These are phyloP conservation scores for Pterois miles DNA, from an alignment of 2,797 vertebrate species.

Conservation along the genomic window DNA sequence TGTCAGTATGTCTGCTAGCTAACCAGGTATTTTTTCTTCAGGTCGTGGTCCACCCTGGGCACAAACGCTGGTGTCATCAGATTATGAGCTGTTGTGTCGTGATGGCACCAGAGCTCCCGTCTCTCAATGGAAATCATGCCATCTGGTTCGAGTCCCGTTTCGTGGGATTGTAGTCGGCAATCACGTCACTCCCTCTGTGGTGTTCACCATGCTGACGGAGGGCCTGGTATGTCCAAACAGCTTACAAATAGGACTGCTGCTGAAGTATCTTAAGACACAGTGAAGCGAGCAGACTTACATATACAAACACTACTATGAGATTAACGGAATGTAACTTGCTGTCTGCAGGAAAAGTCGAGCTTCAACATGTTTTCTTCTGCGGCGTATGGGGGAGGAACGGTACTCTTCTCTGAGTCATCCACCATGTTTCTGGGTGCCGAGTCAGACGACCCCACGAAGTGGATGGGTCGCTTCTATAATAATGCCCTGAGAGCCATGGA, in stretches of 20 bases:
- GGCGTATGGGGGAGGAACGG: slow-evolving; percentile 75
- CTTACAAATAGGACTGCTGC: not conserved
- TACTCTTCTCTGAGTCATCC: slow-evolving; percentile 90
- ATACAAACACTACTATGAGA: not conserved
- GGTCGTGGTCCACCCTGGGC: slow-evolving; percentile 83
- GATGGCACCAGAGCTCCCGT: slow-evolving; percentile 84
- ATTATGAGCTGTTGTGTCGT: slow-evolving; percentile 90
- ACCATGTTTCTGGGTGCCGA: slow-evolving; percentile 71
- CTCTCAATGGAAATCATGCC: slow-evolving; percentile 84
- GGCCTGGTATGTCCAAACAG: slow-evolving; percentile 84
- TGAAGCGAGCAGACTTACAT: not conserved
- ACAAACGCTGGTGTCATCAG: slow-evolving; percentile 58
- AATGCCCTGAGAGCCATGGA: slow-evolving; percentile 85
- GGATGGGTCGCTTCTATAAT: slow-evolving; percentile 89
- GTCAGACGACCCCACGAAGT: slow-evolving; percentile 83
- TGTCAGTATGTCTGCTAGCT: not conserved
- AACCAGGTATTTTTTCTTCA: slow-evolving; percentile 47
- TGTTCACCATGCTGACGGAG: slow-evolving; percentile 87
- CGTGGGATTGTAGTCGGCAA: slow-evolving; percentile 86
- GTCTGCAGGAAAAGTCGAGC: slow-evolving; percentile 65
- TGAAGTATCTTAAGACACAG: not conserved
- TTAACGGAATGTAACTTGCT: not conserved
- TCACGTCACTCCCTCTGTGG: slow-evolving; percentile 71
- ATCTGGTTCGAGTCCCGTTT: slow-evolving; percentile 88
- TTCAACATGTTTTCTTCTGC: slow-evolving; percentile 90